Percentiles rank a stretch among this genome's conserved stretches.
Conservation (phyloP, 2,888 invertebrate species). For the Idaea biselata region DNA sequence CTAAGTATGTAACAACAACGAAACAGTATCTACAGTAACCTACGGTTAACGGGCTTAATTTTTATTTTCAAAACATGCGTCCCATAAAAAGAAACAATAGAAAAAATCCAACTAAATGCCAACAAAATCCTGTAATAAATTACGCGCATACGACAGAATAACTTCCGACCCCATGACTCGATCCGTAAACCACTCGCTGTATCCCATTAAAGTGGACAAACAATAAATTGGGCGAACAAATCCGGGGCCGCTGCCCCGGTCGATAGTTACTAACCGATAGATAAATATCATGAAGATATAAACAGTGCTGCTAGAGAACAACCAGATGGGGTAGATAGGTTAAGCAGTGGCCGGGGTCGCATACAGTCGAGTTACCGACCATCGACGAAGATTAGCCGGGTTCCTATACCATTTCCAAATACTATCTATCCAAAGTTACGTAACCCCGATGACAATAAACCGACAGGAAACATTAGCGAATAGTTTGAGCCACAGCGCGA, state of each 20-base stretch:
- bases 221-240: constrained; percentile 56
- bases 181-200: constrained; percentile 18
- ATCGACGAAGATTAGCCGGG: not conserved
- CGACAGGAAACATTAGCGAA: no score
- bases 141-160: not conserved
- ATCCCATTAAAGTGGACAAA: constrained; percentile 30
- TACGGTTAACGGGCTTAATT: not conserved
- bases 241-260: constrained; percentile 27
- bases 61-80: not conserved
- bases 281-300: constrained; percentile 32
- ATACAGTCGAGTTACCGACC: not conserved
- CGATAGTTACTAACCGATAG: constrained; percentile 16
- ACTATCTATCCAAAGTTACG: no score
- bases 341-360: not conserved
- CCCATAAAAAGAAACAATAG: not conserved
- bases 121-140: constrained; percentile 1
- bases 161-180: constrained; percentile 1
- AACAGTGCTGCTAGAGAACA: not conserved
- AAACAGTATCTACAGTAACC: not conserved
- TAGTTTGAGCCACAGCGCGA: no score
- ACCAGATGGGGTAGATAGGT: not conserved
- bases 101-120: not conserved
- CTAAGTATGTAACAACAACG: not conserved
- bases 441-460: no score
- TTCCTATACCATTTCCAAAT: no score